Conservation (phyloP, 2,888 invertebrate species). For the Nephrocerus scutellatus region DNA sequence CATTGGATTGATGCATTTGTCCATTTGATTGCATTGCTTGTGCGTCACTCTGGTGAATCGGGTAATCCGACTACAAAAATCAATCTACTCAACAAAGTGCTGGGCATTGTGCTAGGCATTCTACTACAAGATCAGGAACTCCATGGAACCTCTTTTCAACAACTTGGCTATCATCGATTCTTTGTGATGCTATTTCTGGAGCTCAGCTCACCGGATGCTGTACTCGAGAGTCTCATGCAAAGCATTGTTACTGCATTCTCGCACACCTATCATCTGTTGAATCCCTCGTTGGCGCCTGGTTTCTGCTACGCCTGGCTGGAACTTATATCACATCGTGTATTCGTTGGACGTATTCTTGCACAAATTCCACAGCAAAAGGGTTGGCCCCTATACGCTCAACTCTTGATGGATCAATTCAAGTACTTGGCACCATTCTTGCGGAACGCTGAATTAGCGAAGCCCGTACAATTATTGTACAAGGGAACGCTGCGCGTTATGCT, state of each 20-base stretch:
- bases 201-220: slow-evolving; percentile 86
- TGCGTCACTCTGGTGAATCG: slow-evolving; percentile 86
- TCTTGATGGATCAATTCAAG: slow-evolving; percentile 92
- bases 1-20: slow-evolving; percentile 93
- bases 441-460: slow-evolving; percentile 92
- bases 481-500: slow-evolving; percentile 90
- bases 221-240: slow-evolving; percentile 89
- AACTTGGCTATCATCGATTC: slow-evolving; percentile 94
- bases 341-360: slow-evolving; percentile 88
- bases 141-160: slow-evolving; percentile 77
- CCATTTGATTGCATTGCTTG: slow-evolving; percentile 85
- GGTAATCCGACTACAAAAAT: slow-evolving; percentile 86
- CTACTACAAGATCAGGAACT: slow-evolving; percentile 94
- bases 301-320: slow-evolving; percentile 99
- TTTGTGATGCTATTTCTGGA: slow-evolving; percentile 95
- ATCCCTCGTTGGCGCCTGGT: slow-evolving; percentile 89
- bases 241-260: slow-evolving; percentile 85
- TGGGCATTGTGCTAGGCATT: slow-evolving; percentile 94
- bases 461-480: slow-evolving; percentile 90
- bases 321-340: slow-evolving; percentile 91
- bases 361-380: slow-evolving; percentile 89
- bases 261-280: slow-evolving; percentile 86
- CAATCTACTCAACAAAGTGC: slow-evolving; percentile 87
- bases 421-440: slow-evolving; percentile 94
- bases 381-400: slow-evolving; percentile 95